These are phyloP conservation scores for Dendrolimus pini DNA, from an alignment of 2,888 invertebrate genomes.

Conservation along the genomic window DNA sequence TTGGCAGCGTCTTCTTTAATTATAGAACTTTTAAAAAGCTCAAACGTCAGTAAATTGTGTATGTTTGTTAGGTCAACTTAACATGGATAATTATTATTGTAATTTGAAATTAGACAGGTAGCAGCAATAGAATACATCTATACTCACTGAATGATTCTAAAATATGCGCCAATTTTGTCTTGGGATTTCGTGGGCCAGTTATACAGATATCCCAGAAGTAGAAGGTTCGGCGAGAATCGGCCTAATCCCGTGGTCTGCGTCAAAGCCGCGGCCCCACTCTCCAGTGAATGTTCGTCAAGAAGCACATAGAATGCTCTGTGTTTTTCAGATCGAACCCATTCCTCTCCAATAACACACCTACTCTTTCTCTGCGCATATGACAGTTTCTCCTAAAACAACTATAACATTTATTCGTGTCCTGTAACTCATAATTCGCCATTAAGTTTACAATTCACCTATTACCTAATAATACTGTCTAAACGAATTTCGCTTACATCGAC, in stretches of 20 bases:
- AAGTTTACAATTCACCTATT: no score
- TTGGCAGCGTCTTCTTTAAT: no score
- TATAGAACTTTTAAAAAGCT: no score
- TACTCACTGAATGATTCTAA: constrained; percentile 94
- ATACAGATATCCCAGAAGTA: constrained; percentile 95
- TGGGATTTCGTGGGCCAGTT: constrained; percentile 85
- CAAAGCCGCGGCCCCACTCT: constrained; percentile 86
- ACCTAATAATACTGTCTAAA: no score
- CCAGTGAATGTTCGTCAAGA: constrained; percentile 83
- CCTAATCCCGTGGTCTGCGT: constrained; percentile 93
- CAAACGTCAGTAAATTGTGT: no score
- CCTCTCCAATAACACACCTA: constrained; percentile 67
- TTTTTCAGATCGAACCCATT: constrained; percentile 87
- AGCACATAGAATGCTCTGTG: constrained; percentile 91
- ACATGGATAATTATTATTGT: no score
- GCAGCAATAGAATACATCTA: not conserved
- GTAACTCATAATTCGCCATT: no score
- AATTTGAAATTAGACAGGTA: no score
- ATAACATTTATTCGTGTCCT: not conserved
- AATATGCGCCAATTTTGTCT: constrained; percentile 88
- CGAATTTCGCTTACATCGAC: no score
- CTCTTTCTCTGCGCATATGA: constrained; percentile 6
- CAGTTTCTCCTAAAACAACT: constrained; percentile 7
- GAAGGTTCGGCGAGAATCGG: constrained; percentile 92
- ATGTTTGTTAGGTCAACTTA: no score